Conservation (phyloP, 2,113 vertebrate species). For the Brienomyrus brachyistius region DNA sequence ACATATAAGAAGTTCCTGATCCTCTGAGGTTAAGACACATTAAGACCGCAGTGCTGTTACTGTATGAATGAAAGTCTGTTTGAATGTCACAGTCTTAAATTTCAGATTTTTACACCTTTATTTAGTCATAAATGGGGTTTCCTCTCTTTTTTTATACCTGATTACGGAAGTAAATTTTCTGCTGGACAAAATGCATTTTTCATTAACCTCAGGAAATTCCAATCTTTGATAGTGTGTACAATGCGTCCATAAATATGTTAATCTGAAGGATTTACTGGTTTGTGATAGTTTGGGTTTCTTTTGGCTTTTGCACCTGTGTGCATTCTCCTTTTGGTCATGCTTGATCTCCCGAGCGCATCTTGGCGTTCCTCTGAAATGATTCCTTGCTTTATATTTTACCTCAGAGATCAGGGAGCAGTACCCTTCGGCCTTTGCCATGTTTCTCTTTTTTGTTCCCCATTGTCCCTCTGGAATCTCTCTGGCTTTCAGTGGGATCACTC, state of each 20-base stretch:
- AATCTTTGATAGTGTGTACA: not conserved
- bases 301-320: not conserved
- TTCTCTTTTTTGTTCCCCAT: slow-evolving; percentile 12
- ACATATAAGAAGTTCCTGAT: slow-evolving; percentile 22
- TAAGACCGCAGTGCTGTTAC: slow-evolving; percentile 6
- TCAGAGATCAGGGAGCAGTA: slow-evolving; percentile 23
- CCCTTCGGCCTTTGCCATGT: not conserved
- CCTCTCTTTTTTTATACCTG: not conserved
- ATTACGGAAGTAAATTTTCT: not conserved
- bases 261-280: not conserved
- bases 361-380: slow-evolving; percentile 6
- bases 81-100: not conserved
- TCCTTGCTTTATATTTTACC: slow-evolving; percentile 8
- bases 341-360: slow-evolving; percentile 14
- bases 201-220: not conserved
- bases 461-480: slow-evolving; percentile 32
- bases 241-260: not conserved
- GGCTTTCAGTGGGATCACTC: slow-evolving; percentile 36
- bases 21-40: slow-evolving; percentile 18
- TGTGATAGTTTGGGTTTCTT: not conserved
- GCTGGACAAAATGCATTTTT: not conserved
- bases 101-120: not conserved
- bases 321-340: not conserved
- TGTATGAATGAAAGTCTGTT: slow-evolving; percentile 26
- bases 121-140: not conserved